Conservation (phyloP, 2,888 invertebrate genomes). For the Rhamphomyia laevipes region DNA sequence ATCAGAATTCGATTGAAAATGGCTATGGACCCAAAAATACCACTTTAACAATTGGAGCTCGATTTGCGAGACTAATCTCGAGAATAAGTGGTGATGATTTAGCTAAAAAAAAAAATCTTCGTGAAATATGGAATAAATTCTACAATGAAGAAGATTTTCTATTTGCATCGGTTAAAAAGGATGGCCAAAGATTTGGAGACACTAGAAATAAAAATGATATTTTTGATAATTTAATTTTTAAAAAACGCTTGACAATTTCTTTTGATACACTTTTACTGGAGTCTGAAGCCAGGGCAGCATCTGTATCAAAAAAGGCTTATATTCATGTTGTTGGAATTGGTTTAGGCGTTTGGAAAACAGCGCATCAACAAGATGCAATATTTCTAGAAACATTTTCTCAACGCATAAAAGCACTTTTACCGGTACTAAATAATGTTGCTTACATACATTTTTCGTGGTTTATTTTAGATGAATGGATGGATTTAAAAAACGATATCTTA, state of each 20-base stretch:
- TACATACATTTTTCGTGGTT: conserved; percentile 59
- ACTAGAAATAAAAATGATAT: conserved; percentile 25
- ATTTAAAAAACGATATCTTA: conserved; percentile 37
- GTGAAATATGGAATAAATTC: conserved; percentile 24
- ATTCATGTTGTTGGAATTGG: conserved; percentile 56
- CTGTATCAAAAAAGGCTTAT: conserved; percentile 42
- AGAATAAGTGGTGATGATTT: background rate
- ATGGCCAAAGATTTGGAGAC: conserved; percentile 25
- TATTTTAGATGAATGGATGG: conserved; percentile 37
- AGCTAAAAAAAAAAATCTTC: conserved; percentile 10
- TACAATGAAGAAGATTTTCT: conserved; percentile 17
- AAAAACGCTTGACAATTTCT: conserved; percentile 40
- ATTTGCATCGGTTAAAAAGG: conserved; percentile 18
- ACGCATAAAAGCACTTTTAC: conserved; percentile 41
- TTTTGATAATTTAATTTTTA: conserved; percentile 33
- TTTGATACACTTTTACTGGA: conserved; percentile 52
- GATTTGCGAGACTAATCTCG: background rate
- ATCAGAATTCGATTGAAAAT: conserved; percentile 34
- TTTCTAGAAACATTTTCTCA: conserved; percentile 53
- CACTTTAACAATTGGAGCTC: background rate
- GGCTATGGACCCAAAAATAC: conserved; percentile 32
- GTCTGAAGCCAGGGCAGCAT: conserved; percentile 45
- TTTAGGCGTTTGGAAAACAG: conserved; percentile 53
- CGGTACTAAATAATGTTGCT: conserved; percentile 42
- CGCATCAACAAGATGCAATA: conserved; percentile 47